Evolutionary conservation across 2,113 vertebrate species (phyloP).

Genomic region (Hepsetus odoe): DNA sequence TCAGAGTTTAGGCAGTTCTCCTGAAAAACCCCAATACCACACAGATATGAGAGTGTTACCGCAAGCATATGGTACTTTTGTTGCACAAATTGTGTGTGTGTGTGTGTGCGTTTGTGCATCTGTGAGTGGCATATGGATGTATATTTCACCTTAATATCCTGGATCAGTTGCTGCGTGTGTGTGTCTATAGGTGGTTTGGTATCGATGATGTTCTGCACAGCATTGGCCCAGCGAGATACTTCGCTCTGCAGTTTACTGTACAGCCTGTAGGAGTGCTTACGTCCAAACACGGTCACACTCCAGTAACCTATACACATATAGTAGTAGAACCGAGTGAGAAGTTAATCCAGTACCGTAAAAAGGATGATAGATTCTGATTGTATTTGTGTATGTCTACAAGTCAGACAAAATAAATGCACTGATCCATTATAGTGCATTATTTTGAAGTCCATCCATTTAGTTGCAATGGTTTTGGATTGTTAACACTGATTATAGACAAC

Average conservation of each 20-base stretch:
- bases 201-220: slow-evolving; percentile 94
- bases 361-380: too few relatives aligned
- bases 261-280: slow-evolving; percentile 94
- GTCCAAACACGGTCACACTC: slow-evolving; percentile 89
- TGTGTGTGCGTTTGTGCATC: background rate
- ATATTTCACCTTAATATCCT: slow-evolving; percentile 88
- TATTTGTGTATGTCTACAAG: too few relatives aligned
- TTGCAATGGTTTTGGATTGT: too few relatives aligned
- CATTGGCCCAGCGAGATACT: slow-evolving; percentile 88
- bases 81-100: background rate
- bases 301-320: slow-evolving; percentile 84
- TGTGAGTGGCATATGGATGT: background rate
- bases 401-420: too few relatives aligned
- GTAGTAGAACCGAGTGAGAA: slow-evolving; percentile 9
- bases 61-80: too few relatives aligned
- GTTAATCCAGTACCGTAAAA: too few relatives aligned
- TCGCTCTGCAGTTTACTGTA: slow-evolving; percentile 93
- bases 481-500: too few relatives aligned
- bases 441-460: too few relatives aligned
- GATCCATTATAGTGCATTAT: too few relatives aligned
- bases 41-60: background rate
- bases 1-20: slow-evolving; percentile 95
- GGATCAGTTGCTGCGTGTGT: slow-evolving; percentile 95
- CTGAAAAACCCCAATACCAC: slow-evolving; percentile 66
- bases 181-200: slow-evolving; percentile 93